These are phyloP conservation scores for Marmota monax DNA, from an alignment of 2,113 vertebrate species.

Conservation along the genomic window DNA sequence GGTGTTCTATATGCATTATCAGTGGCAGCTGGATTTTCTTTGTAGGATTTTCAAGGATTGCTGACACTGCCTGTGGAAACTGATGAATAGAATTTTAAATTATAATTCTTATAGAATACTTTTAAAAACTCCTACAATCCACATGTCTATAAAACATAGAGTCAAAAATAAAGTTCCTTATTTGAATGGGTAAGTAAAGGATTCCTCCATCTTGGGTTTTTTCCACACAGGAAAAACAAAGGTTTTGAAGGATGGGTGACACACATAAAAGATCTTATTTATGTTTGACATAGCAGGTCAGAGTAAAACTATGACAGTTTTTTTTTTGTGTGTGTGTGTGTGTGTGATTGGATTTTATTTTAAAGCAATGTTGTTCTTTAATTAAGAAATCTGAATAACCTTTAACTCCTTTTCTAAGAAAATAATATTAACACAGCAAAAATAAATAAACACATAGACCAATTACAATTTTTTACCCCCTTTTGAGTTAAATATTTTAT, in stretches of 20 bases:
- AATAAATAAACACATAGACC: not conserved
- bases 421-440: not conserved
- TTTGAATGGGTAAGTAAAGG: not conserved
- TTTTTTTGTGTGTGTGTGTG: not conserved
- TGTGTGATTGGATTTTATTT: slow-evolving; percentile 34
- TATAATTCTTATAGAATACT: not conserved
- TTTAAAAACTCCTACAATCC: not conserved
- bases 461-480: not conserved
- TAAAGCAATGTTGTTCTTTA: slow-evolving; percentile 27
- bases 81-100: not conserved
- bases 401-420: not conserved
- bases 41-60: not conserved
- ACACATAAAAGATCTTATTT: slow-evolving; percentile 31
- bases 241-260: not conserved
- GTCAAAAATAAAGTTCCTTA: not conserved
- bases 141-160: not conserved
- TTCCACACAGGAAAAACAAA: not conserved
- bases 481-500: slow-evolving; percentile 24
- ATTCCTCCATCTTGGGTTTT: not conserved
- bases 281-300: slow-evolving; percentile 68
- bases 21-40: not conserved
- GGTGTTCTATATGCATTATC: not conserved
- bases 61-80: not conserved
- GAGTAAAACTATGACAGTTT: slow-evolving; percentile 27
- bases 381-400: slow-evolving; percentile 23